Conservation (phyloP, 1,140 invertebrate species). For the Aphaenogaster rudis region DNA sequence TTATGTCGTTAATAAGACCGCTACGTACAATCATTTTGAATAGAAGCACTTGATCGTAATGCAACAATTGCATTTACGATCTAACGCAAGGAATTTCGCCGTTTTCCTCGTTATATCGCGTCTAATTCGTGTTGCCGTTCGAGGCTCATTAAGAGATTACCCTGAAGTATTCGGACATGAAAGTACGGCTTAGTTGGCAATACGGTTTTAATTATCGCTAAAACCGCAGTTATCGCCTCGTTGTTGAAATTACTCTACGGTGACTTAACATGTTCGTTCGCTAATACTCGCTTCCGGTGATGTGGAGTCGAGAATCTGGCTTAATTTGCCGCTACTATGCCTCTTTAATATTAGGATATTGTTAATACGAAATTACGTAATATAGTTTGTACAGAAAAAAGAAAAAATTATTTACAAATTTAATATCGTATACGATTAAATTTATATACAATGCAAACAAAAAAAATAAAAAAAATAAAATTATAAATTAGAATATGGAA, state of each 20-base stretch:
- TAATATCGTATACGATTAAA: background rate
- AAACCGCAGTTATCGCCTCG: slow-evolving; percentile 34
- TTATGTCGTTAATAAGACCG: slow-evolving; percentile 47
- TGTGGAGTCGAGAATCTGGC: background rate
- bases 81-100: background rate
- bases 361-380: background rate
- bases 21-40: background rate
- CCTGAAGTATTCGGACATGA: slow-evolving; percentile 44
- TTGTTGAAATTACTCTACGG: slow-evolving; percentile 38
- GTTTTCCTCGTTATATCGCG: slow-evolving; percentile 19
- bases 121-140: slow-evolving; percentile 53
- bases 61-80: slow-evolving; percentile 10
- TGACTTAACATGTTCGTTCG: slow-evolving; percentile 30
- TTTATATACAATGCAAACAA: background rate
- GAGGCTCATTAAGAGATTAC: slow-evolving; percentile 59
- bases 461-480: background rate
- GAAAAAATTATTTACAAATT: background rate
- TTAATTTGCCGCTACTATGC: background rate
- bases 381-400: background rate
- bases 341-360: background rate
- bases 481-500: background rate
- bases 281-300: slow-evolving; percentile 28
- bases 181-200: slow-evolving; percentile 52
- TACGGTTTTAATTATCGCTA: slow-evolving; percentile 64
- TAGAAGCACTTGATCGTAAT: slow-evolving; percentile 14